Conservation (phyloP, 2,888 invertebrate species). For the Allygus modestus region DNA sequence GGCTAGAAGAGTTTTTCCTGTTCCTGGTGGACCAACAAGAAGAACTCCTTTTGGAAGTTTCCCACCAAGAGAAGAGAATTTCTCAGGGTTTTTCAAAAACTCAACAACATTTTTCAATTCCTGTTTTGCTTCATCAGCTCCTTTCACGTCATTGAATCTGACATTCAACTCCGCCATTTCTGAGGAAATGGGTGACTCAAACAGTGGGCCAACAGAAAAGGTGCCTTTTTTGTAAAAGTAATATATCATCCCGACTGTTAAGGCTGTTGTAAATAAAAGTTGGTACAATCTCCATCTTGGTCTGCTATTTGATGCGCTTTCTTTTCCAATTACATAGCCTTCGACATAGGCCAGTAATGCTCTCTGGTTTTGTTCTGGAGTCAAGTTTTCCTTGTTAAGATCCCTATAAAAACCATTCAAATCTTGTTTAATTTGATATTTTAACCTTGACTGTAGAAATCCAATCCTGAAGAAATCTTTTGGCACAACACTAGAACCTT, state of each 20-base stretch:
- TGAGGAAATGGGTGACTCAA: background rate
- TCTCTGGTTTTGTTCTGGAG: conserved; percentile 35
- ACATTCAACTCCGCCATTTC: conserved; percentile 19
- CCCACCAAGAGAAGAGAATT: conserved; percentile 93
- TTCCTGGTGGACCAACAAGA: conserved; percentile 76
- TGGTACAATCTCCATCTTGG: background rate
- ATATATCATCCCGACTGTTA: background rate
- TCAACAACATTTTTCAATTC: conserved; percentile 97
- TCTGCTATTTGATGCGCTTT: background rate
- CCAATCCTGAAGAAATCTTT: conserved; percentile 1
- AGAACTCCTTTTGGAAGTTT: conserved; percentile 90
- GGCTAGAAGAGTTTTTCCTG: conserved; percentile 81
- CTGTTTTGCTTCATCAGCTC: conserved; percentile 93
- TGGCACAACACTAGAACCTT: background rate
- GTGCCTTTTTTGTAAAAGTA: background rate
- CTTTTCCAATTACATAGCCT: conserved; percentile 6
- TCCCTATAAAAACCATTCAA: background rate
- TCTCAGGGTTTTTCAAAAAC: conserved; percentile 95
- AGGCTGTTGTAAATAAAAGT: background rate
- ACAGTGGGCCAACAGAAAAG: background rate
- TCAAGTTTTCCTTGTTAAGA: background rate
- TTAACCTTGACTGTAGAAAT: background rate
- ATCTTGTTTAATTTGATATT: background rate
- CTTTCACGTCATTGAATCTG: conserved; percentile 38
- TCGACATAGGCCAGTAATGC: conserved; percentile 6